phyloP scores from a whole-genome alignment of 2,113 vertebrate species.

The Dasyurus viverrinus region DNA sequence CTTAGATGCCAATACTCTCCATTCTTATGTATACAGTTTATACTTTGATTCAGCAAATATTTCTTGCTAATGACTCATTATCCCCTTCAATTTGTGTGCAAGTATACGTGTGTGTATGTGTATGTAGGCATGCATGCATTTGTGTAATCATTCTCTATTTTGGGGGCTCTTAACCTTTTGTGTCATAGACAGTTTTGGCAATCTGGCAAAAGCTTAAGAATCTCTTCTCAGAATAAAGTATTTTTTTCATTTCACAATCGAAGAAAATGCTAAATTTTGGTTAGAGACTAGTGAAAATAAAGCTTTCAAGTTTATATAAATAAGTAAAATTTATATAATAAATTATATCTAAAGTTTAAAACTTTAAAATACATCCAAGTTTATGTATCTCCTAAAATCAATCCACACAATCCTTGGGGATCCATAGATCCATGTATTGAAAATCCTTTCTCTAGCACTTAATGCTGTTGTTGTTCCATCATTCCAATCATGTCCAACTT shows the following conservation, averaged over 20 bases:
- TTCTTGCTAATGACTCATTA: neutral
- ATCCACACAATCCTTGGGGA: neutral
- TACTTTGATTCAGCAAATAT: neutral
- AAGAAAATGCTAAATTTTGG: neutral
- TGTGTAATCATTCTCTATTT: neutral
- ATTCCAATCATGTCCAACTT: neutral
- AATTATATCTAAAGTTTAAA: too few species aligned
- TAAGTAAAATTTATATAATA: too few species aligned
- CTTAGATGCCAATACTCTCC: neutral
- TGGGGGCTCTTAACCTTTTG: neutral
- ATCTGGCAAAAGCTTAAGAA: neutral
- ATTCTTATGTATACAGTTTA: neutral
- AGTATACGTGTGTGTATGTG: neutral
- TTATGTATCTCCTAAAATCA: neutral
- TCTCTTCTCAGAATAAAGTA: neutral
- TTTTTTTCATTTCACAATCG: neutral
- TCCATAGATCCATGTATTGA: neutral
- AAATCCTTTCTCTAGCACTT: neutral
- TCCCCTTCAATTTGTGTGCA: neutral
- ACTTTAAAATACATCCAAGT: neutral
- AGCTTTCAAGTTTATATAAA: neutral
- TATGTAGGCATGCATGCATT: neutral
- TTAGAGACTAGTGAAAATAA: neutral
- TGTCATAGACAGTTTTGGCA: neutral
- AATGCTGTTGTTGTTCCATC: neutral